Evolutionary conservation across 1,140 invertebrate species (phyloP), one percentile per base, ranked within the genome.

Genomic region (Sesamia nonagrioides): DNA sequence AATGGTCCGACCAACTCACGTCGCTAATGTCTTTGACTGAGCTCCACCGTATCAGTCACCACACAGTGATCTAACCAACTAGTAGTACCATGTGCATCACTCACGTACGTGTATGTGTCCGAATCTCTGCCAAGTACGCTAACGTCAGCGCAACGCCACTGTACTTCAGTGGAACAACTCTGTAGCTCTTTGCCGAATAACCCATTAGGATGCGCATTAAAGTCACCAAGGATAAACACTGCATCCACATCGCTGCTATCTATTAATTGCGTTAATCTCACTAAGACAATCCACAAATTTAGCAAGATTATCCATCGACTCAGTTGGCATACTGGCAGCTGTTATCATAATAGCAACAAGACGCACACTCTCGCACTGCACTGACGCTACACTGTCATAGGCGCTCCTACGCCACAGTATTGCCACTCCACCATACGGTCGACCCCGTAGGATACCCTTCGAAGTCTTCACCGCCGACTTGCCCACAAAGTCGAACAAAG

Each of bases 181-280:
- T 35, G 33, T 33, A 60, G 56, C 13, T 60, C 56, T n/a, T 35
- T 60, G 56, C 56, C 56, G 27, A 60, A 60, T 35, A 60, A 35
- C 15, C 56, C 18, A 21, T 11, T 21, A 0, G 54, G 54, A 2
- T 56, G n/a, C 3, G 54, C 54, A 21, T 56, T 56, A 21, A 56
- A 56, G n/a, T 56, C 17, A 6, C 54, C 54, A 21, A 56, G 54
- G 3, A 56, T 56, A 56, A 35, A 60, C 0, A 60, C 27, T 13
- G 56, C 27, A 11, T 60, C 56, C 2, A 60, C 27, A 60, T 27
- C 56, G 35, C 56, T 60, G 35, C 21, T 60, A 15, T 60, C 56
- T 60, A 60, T 27, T 50, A 60, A 60, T 35, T 33, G 33, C 27
- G 33, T 27, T 27, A 27, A 27, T 27, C 27, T 27, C 27, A 27